Percentiles rank a stretch among this genome's conserved stretches.
Conservation (phyloP, 2,888 invertebrate species). For the Pristionchus entomophagus region DNA sequence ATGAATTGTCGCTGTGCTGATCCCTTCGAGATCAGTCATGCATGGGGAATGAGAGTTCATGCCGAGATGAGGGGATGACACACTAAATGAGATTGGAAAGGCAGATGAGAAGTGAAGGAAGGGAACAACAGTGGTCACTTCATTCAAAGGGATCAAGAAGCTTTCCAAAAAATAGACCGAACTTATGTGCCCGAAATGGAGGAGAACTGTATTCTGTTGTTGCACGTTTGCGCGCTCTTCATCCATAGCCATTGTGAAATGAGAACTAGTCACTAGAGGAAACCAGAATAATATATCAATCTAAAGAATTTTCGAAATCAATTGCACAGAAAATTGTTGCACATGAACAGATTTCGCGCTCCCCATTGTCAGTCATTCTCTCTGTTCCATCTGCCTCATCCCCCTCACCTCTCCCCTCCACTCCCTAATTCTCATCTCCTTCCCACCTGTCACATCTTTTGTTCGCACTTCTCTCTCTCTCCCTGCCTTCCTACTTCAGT, state of each 20-base stretch:
- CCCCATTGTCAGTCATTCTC: not conserved
- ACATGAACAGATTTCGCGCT: not conserved
- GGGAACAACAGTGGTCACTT: not conserved
- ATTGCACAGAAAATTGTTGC: too few species aligned
- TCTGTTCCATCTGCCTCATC: conserved; percentile 16
- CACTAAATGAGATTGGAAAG: conserved; percentile 11
- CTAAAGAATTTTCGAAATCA: too few species aligned
- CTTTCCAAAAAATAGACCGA: too few species aligned
- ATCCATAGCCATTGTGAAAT: too few species aligned
- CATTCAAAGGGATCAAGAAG: too few species aligned
- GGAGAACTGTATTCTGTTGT: too few species aligned
- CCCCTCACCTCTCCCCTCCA: not conserved
- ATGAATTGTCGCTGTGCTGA: conserved; percentile 3
- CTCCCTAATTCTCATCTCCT: conserved; percentile 10
- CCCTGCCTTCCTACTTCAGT: not conserved
- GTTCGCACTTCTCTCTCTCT: conserved; percentile 34
- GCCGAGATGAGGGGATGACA: conserved; percentile 27
- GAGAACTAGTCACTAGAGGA: too few species aligned
- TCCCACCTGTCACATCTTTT: conserved; percentile 38
- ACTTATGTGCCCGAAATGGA: too few species aligned
- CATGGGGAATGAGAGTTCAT: not conserved
- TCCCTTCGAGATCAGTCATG: conserved; percentile 16
- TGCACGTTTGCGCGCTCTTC: too few species aligned
- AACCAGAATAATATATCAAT: too few species aligned
- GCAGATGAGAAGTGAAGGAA: not conserved